A percentile compares a stretch with the other conserved stretches of the same genome.
Evolutionary conservation across 53 echinoderm and acorn worm genomes (phyloP).

Genomic region (Echinometra lucunter): DNA sequence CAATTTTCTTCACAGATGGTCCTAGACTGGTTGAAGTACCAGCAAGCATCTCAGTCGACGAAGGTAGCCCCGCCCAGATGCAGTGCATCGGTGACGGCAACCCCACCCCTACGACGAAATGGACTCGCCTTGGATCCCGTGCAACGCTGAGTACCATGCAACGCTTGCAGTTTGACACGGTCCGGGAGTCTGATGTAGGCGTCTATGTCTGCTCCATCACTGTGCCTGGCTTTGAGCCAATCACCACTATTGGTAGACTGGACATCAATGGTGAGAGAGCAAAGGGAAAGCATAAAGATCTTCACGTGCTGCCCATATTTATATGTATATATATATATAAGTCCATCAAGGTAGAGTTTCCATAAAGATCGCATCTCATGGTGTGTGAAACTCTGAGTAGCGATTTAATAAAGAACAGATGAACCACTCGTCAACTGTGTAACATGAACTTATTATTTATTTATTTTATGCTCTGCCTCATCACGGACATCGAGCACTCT

Average conservation of each 20-base stretch:
- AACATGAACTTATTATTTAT: too few relatives aligned
- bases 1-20: constrained; percentile 71
- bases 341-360: too few relatives aligned
- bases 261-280: constrained; percentile 81
- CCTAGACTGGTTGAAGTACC: constrained; percentile 85
- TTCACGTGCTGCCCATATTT: too few relatives aligned
- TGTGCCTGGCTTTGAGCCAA: constrained; percentile 84
- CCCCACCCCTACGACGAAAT: constrained; percentile 90
- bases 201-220: constrained; percentile 86
- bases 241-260: constrained; percentile 77
- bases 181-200: constrained; percentile 82
- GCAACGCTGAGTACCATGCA: constrained; percentile 95
- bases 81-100: constrained; percentile 91
- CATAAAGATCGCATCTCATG: too few relatives aligned
- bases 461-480: too few relatives aligned
- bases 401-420: too few relatives aligned
- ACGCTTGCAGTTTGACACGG: constrained; percentile 89
- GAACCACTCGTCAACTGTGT: too few relatives aligned
- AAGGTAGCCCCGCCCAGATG: constrained; percentile 84
- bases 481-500: too few relatives aligned
- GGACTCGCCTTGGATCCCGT: constrained; percentile 88
- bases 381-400: too few relatives aligned
- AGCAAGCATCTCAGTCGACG: constrained; percentile 82
- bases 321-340: too few relatives aligned
- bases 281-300: too few relatives aligned